Evolutionary conservation across 2,888 invertebrate genomes (phyloP), one percentile per base, ranked within the genome.

Genomic region (Athetis lepigone): DNA sequence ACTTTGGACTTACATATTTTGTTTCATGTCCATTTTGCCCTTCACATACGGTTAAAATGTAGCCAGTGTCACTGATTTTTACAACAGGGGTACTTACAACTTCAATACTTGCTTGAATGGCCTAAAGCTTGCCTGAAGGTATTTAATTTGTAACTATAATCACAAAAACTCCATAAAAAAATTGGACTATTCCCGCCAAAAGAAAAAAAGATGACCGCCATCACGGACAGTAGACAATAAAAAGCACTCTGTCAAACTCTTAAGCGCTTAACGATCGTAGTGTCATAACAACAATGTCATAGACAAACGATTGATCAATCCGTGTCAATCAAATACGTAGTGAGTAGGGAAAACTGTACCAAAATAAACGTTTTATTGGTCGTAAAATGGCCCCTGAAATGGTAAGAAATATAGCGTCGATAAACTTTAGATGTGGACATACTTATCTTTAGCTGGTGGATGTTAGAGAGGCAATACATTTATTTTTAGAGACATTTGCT

Each of bases 291-390:
- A 37, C 4, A 47, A 47, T 5, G 6, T 4, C 33, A 37, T 21
- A 21, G 23, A 4, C 4, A 8, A 18, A 11, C 8, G 39, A 39
- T 9, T 33, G 18, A 36, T 36, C 43, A 63, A 70, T 43, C 23
- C 18, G 13, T 27, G 13, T 37, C 55, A n/a, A 42, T 62, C 27
- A 52, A 47, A 60, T 50, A 54, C 45, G 33, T 16, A 19, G 27
- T 21, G 4, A 37, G 40, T 45, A 43, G n/a, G 70, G 42, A 63
- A 70, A 60, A 49, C 19, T 57, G 27, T 27, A 36, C 9, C 37
- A 19, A 63, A 52, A 52, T 42, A 63, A 19, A 9, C 11, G 4
- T 43, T 70, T 57, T 63, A 70, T 63, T 36, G 42, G 8, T 52
- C 56, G 8, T 70, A 43, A 63, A 69, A 49, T 2, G 36, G 8